phyloP scores from a whole-genome alignment of 2,888 invertebrate species.

The Callyntrura sp. region DNA sequence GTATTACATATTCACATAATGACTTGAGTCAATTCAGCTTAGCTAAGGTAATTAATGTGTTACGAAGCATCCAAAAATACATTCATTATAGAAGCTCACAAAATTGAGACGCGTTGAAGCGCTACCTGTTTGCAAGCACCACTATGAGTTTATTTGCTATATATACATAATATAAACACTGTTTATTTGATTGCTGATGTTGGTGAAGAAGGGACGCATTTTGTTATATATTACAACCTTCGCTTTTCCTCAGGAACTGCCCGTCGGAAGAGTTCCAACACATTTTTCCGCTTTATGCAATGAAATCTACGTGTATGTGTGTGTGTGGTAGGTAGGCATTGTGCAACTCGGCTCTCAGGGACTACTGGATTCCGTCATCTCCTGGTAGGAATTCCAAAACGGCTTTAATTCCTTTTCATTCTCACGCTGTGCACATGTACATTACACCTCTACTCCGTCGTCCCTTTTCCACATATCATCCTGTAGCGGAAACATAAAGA shows the following conservation, averaged over 20 bases:
- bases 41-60: too few relatives aligned
- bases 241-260: not conserved
- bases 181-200: not conserved
- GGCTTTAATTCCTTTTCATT: slow-evolving; percentile 20
- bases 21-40: too few relatives aligned
- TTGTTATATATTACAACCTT: slow-evolving; percentile 1
- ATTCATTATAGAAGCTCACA: too few relatives aligned
- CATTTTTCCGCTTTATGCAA: not conserved
- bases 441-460: not conserved
- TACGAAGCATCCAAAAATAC: too few relatives aligned
- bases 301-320: not conserved
- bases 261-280: slow-evolving; percentile 15
- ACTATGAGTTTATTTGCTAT: not conserved
- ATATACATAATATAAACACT: not conserved
- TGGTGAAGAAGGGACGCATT: not conserved
- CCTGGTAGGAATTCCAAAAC: slow-evolving; percentile 13
- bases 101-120: too few relatives aligned
- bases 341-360: too few relatives aligned
- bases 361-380: too few relatives aligned
- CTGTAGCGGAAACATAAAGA: not conserved
- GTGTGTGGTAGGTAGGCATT: too few relatives aligned
- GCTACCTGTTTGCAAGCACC: too few relatives aligned
- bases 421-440: not conserved
- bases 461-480: not conserved
- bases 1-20: too few relatives aligned